These are phyloP conservation scores for Emydura subglobosa DNA, from an alignment of 2,113 vertebrate species.

Conservation along the genomic window DNA sequence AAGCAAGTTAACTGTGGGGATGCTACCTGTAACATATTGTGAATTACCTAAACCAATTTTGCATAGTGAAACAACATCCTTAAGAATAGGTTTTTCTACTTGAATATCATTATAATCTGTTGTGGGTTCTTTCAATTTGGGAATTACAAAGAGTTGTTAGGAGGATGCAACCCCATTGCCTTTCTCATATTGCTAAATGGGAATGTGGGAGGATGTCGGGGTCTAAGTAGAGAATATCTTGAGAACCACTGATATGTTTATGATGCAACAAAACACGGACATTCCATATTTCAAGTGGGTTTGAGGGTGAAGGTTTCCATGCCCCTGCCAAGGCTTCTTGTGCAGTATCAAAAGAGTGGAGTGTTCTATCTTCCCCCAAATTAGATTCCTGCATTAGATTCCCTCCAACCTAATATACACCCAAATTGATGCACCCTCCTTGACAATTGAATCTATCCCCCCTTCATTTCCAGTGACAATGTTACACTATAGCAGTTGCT, in stretches of 20 bases:
- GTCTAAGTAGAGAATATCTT: not conserved
- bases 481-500: fast-evolving
- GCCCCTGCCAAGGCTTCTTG: not conserved
- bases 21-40: not conserved
- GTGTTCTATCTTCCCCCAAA: not conserved
- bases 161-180: conserved; percentile 29
- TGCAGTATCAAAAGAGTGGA: not conserved
- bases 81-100: not conserved
- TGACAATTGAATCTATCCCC: not conserved
- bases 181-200: conserved; percentile 48
- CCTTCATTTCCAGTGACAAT: fast-evolving
- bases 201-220: not conserved
- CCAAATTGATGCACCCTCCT: fast-evolving
- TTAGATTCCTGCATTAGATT: not conserved
- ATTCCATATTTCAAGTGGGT: fast-evolving
- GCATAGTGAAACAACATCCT: not conserved
- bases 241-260: fast-evolving
- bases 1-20: fast-evolving
- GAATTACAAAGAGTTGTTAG: conserved; percentile 51
- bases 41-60: not conserved
- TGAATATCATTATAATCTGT: not conserved
- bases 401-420: not conserved
- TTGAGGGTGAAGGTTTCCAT: not conserved
- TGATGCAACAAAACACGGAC: fast-evolving
- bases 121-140: not conserved